Evolutionary conservation across 2,797 vertebrate species (phyloP), one percentile per base, ranked within the genome.

Genomic region (Enteromius argenteus): DNA sequence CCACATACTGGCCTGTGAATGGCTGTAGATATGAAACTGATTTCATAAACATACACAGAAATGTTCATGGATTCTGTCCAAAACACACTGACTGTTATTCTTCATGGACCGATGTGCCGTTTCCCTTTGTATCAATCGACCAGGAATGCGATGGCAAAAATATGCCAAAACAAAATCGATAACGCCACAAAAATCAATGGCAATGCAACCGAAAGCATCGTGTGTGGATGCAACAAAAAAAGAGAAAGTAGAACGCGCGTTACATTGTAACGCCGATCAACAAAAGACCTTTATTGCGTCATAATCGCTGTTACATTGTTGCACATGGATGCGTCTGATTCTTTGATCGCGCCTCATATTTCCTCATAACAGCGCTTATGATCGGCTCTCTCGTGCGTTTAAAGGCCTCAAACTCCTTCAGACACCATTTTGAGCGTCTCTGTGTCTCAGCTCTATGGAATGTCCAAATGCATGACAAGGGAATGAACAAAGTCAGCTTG

Each of bases 381-480:
- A 87, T 90, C 91, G 90, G 91, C 90, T 92, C 37, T 72, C 53
- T 17, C 90, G 93, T 92, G 93, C 88, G 92, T 93, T 92, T 92
- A 85, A 81, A 83, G 73, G 92, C 92, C 90, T 91, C 92, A 89
- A 85, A 84, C 91, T 92, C 93, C 92, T 92, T 91, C 92, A 93
- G 93, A 93, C 95, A 95, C 94, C 95, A 95, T 95, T 95, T 95
- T 95, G 94, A 94, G 94, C 92, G 92, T 30, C 89, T 92, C 90
- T 88, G 51, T 79, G 66, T 81, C 85, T 84, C 79, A 71, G 80
- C 76, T 83, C 76, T 74, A 37, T 68, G 81, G 84, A 84, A 84
- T 71, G 79, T 46, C 49, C 71, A 83, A 81, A 79, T 72, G 64
- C 84, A 78, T 68, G 74, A 76, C 68, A 82, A 84, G 80, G 32